Base-by-base conservation (phyloP, 2,888 invertebrate species). In the Cephus runcator region DNA sequence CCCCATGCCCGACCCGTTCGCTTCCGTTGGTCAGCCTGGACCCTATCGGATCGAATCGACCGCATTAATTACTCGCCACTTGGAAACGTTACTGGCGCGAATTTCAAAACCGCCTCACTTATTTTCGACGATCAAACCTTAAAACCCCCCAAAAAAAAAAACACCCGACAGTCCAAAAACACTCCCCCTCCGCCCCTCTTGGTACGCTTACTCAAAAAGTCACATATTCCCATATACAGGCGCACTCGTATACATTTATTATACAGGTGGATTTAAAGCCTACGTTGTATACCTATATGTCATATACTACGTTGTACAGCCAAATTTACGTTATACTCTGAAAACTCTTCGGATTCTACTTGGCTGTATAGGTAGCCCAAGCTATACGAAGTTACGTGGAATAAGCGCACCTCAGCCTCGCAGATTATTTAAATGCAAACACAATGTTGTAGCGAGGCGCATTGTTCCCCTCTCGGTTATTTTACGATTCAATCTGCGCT, bases 391-490 rank as follows among this genome's bases (percentile, higher is more conserved):
- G 56, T 56, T 56, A 56, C 56, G 78, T 71, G 80, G 79, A 83
- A 80, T 79, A 77, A 69, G 78, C 82, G 80, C 81, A 80, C 76
- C 83, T 56, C 80, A 80, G 85, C 85, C 85, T 89, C 86, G 86
- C 90, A 86, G 90, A 90, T 90, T 90, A 90, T 90, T 90, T 89
- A 90, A 90, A 90, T 90, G 90, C 90, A 90, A 90, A 90, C 90
- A 90, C 87, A 88, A 88, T 88, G 89, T 89, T 90, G 89, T 89
- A 89, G 85, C 87, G 84, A 83, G 81, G 85, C 83, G 84, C 86
- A 89, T 88, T 90, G 89, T 89, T 88, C 87, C 85, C 85, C 87
- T 83, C 82, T 81, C 82, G 88, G 90, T 90, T 90, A 90, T 90
- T 90, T 90, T 90, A 90, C 89, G 89, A 90, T 90, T 90, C 90